Percentiles rank a stretch among this genome's conserved stretches.
phyloP scores from a whole-genome alignment of 2,113 vertebrate species.

The Clarias magur region DNA sequence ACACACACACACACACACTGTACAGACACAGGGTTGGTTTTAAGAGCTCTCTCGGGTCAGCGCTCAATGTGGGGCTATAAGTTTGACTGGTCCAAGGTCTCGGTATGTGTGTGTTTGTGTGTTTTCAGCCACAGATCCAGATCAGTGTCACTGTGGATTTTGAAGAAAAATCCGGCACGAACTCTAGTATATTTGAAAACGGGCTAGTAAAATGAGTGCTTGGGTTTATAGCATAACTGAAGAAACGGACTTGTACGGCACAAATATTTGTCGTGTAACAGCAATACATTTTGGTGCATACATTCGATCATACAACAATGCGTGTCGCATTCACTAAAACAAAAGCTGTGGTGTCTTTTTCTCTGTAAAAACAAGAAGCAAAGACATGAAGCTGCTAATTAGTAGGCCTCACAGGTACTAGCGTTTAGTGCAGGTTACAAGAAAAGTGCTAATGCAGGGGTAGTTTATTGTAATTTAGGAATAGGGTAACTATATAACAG shows the following conservation, averaged over 20 bases:
- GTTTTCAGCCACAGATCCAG: conserved; percentile 3
- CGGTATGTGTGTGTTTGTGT: background rate
- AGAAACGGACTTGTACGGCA: too few relatives aligned
- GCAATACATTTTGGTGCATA: too few relatives aligned
- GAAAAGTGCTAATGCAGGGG: background rate
- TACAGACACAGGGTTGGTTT: background rate
- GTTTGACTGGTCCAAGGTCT: background rate
- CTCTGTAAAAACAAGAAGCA: background rate
- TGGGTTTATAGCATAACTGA: background rate
- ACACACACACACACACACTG: background rate
- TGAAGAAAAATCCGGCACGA: background rate
- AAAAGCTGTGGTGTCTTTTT: background rate
- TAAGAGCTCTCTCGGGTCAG: conserved; percentile 13
- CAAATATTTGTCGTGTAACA: too few relatives aligned
- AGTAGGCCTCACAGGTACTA: background rate
- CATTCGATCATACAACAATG: too few relatives aligned
- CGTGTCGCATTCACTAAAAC: background rate
- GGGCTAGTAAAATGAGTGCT: background rate
- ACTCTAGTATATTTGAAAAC: conserved; percentile 8
- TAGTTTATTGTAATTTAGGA: background rate
- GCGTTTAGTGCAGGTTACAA: background rate
- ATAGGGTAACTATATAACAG: background rate
- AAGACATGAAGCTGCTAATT: background rate
- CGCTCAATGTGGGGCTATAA: background rate
- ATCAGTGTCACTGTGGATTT: conserved; percentile 2